Evolutionary conservation across 1,140 invertebrate species (phyloP).

Genomic region (Papilio dardanus): DNA sequence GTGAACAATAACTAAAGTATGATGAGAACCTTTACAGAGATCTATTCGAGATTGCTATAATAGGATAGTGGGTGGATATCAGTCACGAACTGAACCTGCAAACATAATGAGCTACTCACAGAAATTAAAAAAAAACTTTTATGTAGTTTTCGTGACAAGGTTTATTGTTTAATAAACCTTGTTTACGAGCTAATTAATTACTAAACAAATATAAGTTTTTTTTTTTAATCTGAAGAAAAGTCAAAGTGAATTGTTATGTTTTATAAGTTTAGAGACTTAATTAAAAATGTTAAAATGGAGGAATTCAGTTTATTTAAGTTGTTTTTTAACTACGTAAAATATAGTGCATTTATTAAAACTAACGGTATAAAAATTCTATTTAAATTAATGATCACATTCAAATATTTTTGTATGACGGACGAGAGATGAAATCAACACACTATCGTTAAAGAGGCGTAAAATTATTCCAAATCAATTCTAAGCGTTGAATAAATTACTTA

Average conservation of each 20-base stretch:
- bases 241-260: no score
- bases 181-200: not conserved
- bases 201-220: not conserved
- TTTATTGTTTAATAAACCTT: not conserved
- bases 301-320: no score
- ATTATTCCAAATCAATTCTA: slow-evolving; percentile 40
- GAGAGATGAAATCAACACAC: slow-evolving; percentile 18
- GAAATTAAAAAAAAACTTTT: slow-evolving; percentile 13
- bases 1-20: not conserved
- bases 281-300: no score
- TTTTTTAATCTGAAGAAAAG: not conserved
- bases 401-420: slow-evolving; percentile 21
- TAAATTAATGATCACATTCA: slow-evolving; percentile 14
- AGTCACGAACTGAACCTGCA: slow-evolving; percentile 18
- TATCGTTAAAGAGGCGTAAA: slow-evolving; percentile 28
- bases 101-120: slow-evolving; percentile 1
- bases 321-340: not conserved
- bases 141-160: slow-evolving; percentile 9
- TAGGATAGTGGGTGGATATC: slow-evolving; percentile 8
- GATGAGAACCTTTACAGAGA: not conserved
- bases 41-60: not conserved
- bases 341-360: not conserved
- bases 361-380: slow-evolving; percentile 6
- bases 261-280: no score
- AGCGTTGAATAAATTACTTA: slow-evolving; percentile 41